Conservation (phyloP, 2,797 vertebrate species). For the Hippocampus kuda region DNA sequence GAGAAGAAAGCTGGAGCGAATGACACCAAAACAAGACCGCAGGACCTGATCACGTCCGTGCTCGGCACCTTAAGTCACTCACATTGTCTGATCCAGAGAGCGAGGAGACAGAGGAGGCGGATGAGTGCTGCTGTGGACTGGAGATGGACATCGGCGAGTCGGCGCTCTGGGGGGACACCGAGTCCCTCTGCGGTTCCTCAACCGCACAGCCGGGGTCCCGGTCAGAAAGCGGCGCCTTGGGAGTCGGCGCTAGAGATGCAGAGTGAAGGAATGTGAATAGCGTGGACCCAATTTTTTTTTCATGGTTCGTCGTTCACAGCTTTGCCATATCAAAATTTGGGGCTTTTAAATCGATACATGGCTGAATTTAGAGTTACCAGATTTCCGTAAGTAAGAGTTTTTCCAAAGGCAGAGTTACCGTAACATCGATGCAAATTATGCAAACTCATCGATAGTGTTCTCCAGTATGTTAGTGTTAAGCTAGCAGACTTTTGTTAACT, state of each 20-base stretch:
- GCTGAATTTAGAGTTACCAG: too few species aligned
- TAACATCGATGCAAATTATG: too few species aligned
- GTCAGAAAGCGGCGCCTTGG: slow-evolving; percentile 37
- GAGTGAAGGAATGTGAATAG: background rate
- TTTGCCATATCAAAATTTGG: too few species aligned
- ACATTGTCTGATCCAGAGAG: slow-evolving; percentile 93
- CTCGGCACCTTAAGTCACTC: slow-evolving; percentile 41
- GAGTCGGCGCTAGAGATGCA: slow-evolving; percentile 20
- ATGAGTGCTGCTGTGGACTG: slow-evolving; percentile 83
- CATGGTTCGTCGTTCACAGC: background rate
- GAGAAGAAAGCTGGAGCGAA: background rate
- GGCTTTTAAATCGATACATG: too few species aligned
- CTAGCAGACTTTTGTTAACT: too few species aligned
- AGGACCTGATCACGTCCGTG: too few species aligned
- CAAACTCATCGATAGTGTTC: too few species aligned
- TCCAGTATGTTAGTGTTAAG: too few species aligned
- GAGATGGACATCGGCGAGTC: slow-evolving; percentile 80
- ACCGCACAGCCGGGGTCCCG: slow-evolving; percentile 44
- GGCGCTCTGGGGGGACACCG: slow-evolving; percentile 71
- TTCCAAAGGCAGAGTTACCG: too few species aligned
- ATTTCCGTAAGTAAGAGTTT: too few species aligned
- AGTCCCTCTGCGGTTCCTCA: slow-evolving; percentile 71
- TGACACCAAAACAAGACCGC: background rate
- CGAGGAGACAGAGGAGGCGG: slow-evolving; percentile 86
- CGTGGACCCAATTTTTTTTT: background rate